These are phyloP conservation scores for Rhadinocentrus ornatus DNA, from an alignment of 2,797 vertebrate species.

Conservation along the genomic window DNA sequence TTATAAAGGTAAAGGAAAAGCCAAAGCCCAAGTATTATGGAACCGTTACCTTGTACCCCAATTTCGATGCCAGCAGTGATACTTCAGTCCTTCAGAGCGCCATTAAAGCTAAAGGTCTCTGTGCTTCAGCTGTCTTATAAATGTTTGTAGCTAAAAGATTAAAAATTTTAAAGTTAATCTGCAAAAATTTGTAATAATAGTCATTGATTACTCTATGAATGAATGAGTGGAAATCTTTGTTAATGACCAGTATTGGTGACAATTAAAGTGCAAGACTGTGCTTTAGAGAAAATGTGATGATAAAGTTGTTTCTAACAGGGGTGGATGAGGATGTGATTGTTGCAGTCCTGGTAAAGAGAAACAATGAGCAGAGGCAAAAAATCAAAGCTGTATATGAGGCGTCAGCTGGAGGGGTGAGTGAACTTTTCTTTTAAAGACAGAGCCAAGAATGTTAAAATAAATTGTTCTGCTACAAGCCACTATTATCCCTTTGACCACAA, in stretches of 20 bases:
- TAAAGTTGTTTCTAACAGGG: slow-evolving; percentile 70
- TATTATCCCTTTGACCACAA: neutral
- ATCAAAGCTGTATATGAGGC: slow-evolving; percentile 89
- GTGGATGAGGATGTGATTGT: slow-evolving; percentile 90
- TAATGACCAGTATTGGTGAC: neutral
- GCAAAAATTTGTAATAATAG: too few species aligned
- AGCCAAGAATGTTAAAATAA: too few species aligned
- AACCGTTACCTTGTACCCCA: slow-evolving; percentile 79
- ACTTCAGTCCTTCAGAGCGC: slow-evolving; percentile 84
- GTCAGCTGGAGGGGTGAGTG: slow-evolving; percentile 82
- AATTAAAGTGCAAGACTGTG: neutral
- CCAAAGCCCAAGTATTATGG: slow-evolving; percentile 70
- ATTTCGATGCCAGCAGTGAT: slow-evolving; percentile 85
- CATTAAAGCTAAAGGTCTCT: slow-evolving; percentile 85
- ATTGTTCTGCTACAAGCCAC: too few species aligned
- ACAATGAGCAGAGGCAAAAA: slow-evolving; percentile 90
- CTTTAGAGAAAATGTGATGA: slow-evolving; percentile 4
- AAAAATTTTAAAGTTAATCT: neutral
- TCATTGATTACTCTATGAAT: too few species aligned
- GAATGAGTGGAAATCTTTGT: neutral
- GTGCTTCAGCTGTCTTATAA: neutral
- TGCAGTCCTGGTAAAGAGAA: slow-evolving; percentile 87
- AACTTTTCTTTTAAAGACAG: neutral
- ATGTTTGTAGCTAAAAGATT: neutral
- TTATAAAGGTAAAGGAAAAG: slow-evolving; percentile 55